A percentile compares a stretch with the other conserved stretches of the same genome.
These are phyloP conservation scores for Agrilus planipennis DNA, from an alignment of 1,140 invertebrate genomes.

Conservation along the genomic window DNA sequence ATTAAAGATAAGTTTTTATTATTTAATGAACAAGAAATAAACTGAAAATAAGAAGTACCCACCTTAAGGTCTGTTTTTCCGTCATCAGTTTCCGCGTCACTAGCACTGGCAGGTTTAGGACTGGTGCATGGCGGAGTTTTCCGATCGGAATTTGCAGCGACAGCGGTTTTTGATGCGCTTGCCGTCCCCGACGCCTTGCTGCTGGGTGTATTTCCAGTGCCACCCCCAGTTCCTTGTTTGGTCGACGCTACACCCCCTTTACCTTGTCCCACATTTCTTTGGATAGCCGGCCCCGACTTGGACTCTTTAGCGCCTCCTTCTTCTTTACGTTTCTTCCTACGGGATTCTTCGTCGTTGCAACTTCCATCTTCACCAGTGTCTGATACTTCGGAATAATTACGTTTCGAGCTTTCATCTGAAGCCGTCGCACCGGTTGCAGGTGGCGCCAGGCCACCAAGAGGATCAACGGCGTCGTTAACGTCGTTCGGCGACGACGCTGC, in stretches of 20 bases:
- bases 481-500: too few species aligned
- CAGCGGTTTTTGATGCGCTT: constrained; percentile 33
- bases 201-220: constrained; percentile 29
- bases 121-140: constrained; percentile 57
- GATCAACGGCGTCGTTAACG: constrained; percentile 15
- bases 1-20: too few species aligned
- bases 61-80: constrained; percentile 44
- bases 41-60: too few species aligned
- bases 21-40: too few species aligned
- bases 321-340: constrained; percentile 64
- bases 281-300: constrained; percentile 13
- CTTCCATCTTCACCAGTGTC: constrained; percentile 32
- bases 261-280: constrained; percentile 12
- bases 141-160: constrained; percentile 31
- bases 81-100: constrained; percentile 48
- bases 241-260: constrained; percentile 14
- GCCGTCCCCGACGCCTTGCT: constrained; percentile 19
- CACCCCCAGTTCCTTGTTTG: constrained; percentile 11
- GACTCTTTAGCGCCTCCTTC: constrained; percentile 37
- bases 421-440: constrained; percentile 6
- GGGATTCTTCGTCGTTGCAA: constrained; percentile 54
- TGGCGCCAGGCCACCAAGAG: constrained; percentile 6
- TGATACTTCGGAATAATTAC: constrained; percentile 25
- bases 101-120: constrained; percentile 42
- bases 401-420: constrained; percentile 18